Conservation (phyloP, 2,797 vertebrate species). For the Tokudaia muenninki region DNA sequence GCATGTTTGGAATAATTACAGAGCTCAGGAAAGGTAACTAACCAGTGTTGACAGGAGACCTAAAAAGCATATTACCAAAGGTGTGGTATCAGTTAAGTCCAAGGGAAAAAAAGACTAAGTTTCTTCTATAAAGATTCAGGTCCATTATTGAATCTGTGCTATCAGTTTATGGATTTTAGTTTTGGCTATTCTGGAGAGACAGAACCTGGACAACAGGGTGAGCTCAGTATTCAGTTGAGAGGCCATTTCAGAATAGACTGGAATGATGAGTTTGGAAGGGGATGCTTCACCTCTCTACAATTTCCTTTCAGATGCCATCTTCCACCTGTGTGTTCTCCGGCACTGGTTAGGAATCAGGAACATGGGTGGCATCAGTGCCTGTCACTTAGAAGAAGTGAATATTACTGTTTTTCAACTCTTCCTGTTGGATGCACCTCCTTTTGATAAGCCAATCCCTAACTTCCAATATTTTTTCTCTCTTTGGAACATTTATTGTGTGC, state of each 20-base stretch:
- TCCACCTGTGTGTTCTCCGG: not conserved
- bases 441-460: not conserved
- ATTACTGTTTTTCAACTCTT: not conserved
- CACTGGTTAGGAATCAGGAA: not conserved
- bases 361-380: not conserved
- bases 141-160: not conserved
- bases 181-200: constrained; percentile 26
- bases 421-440: not conserved
- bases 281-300: not conserved
- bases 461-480: not conserved
- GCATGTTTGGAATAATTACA: not conserved
- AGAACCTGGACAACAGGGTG: not conserved
- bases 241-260: not conserved
- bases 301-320: not conserved
- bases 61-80: not conserved
- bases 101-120: not conserved
- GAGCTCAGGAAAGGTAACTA: not conserved
- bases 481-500: not conserved
- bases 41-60: not conserved
- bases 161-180: not conserved
- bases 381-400: not conserved
- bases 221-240: not conserved
- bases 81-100: not conserved
- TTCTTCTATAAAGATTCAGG: constrained; percentile 14
- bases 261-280: not conserved